Evolutionary conservation across 2,113 vertebrate species (phyloP).

Genomic region (Aptenodytes patagonicus): DNA sequence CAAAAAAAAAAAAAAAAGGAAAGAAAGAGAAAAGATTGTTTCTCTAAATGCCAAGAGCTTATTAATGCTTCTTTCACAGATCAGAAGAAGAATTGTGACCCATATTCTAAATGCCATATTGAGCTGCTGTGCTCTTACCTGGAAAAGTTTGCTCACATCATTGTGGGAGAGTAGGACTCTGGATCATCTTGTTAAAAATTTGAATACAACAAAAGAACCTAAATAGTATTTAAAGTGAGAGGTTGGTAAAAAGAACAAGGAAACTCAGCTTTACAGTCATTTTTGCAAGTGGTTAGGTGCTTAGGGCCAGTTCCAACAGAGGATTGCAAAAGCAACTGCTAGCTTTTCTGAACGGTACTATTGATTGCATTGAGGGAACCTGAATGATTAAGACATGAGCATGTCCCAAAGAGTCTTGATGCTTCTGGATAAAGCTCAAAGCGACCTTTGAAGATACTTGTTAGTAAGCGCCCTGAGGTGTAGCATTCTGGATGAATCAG

Average conservation of each 20-base stretch:
- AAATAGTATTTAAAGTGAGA: background rate
- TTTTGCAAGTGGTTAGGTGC: background rate
- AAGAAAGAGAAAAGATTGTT: slow-evolving; percentile 39
- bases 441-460: background rate
- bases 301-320: background rate
- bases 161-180: background rate
- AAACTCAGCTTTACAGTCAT: background rate
- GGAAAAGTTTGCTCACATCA: background rate
- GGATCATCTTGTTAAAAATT: background rate
- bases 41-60: slow-evolving; percentile 47
- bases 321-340: background rate
- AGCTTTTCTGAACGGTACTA: background rate
- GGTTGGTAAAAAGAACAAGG: background rate
- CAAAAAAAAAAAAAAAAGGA: background rate
- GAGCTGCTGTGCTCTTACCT: background rate
- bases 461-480: background rate
- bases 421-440: background rate
- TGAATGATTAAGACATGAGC: background rate
- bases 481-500: background rate
- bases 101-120: background rate
- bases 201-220: background rate
- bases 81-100: slow-evolving; percentile 14
- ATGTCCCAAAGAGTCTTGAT: background rate
- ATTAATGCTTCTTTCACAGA: slow-evolving; percentile 7
- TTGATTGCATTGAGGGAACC: background rate